A percentile compares a stretch with the other conserved stretches of the same genome.
phyloP scores from a whole-genome alignment of 2,888 invertebrate species.

The Melanotus villosus region DNA sequence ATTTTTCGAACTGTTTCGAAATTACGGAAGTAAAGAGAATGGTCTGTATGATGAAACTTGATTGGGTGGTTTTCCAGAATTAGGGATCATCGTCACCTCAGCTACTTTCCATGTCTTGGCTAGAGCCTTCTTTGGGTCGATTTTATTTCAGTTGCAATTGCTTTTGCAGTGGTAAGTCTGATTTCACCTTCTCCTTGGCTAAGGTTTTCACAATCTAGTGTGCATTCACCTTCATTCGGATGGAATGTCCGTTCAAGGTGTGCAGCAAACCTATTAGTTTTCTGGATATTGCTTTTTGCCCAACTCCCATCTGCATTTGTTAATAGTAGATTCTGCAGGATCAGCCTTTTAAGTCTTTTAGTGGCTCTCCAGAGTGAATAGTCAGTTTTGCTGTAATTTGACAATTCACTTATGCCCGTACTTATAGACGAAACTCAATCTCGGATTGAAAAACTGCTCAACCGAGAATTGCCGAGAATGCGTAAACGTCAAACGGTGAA shows the following conservation, averaged over 20 bases:
- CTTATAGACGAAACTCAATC: too few species aligned
- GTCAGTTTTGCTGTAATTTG: constrained; percentile 19
- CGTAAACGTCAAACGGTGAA: too few species aligned
- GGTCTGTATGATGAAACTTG: background rate
- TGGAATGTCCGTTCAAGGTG: constrained; percentile 19
- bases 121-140: constrained; percentile 37
- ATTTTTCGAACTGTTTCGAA: background rate
- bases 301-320: constrained; percentile 29
- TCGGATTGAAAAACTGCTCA: too few species aligned
- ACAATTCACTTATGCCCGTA: background rate
- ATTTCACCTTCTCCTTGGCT: constrained; percentile 10
- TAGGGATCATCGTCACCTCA: constrained; percentile 1
- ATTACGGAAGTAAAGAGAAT: background rate
- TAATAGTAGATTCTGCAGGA: background rate
- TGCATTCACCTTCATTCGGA: constrained; percentile 12
- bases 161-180: constrained; percentile 8
- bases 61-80: constrained; percentile 11
- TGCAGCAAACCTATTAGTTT: constrained; percentile 14
- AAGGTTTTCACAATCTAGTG: constrained; percentile 15
- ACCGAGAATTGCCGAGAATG: too few species aligned
- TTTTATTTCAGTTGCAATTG: background rate
- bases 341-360: background rate
- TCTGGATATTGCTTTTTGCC: constrained; percentile 14
- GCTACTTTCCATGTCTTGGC: constrained; percentile 14
- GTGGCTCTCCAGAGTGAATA: constrained; percentile 23